phyloP scores from a whole-genome alignment of 2,113 vertebrate genomes.

The Pseudopodoces humilis region DNA sequence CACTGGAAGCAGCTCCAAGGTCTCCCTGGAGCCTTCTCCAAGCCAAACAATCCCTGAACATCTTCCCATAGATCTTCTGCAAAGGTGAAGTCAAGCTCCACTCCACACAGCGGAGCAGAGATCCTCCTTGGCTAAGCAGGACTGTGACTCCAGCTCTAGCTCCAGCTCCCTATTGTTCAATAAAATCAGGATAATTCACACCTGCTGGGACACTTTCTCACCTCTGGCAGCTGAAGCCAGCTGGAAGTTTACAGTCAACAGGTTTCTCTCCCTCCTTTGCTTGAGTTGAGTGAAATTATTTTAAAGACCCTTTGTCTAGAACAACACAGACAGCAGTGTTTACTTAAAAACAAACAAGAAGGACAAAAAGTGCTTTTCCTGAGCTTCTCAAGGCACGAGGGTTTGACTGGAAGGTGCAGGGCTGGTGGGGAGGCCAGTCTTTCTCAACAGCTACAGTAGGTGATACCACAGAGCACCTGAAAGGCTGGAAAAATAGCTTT shows the following conservation, averaged over 20 bases:
- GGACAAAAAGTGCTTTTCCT: constrained; percentile 5
- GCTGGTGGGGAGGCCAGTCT: background rate
- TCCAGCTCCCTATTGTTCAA: background rate
- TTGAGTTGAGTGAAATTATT: background rate
- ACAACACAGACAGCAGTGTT: background rate
- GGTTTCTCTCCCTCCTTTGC: background rate
- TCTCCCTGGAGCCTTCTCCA: background rate
- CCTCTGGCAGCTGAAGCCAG: background rate
- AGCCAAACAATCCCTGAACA: background rate
- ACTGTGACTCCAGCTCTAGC: accelerated
- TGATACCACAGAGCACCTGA: background rate
- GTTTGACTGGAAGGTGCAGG: background rate
- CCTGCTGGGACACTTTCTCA: background rate
- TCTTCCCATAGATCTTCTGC: background rate
- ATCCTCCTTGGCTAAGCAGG: background rate
- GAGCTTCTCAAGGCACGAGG: background rate
- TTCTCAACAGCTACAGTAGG: background rate
- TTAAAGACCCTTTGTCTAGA: background rate
- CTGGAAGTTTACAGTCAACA: background rate
- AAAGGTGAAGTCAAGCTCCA: background rate
- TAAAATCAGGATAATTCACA: background rate
- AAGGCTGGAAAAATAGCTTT: constrained; percentile 27
- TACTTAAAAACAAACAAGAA: background rate
- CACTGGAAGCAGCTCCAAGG: accelerated
- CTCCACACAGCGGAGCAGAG: background rate